These are phyloP conservation scores for Porites lobata DNA, from an alignment of 92 coral and sea anemone species.

Conservation along the genomic window DNA sequence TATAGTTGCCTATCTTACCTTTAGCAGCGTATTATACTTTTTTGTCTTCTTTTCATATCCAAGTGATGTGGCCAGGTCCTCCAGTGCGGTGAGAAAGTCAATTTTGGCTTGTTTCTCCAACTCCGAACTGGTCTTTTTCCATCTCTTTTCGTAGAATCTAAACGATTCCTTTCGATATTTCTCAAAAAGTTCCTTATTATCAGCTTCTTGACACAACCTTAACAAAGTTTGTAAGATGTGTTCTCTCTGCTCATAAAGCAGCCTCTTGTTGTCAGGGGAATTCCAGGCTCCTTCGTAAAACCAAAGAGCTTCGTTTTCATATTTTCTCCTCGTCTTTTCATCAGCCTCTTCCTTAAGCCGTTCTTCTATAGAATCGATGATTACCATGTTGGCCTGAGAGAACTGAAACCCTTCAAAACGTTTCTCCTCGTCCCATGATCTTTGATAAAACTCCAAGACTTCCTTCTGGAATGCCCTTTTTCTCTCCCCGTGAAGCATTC, in stretches of 20 bases:
- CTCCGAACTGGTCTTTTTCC: background rate
- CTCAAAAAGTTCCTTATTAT: background rate
- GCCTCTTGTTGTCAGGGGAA: constrained; percentile 25
- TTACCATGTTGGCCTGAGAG: background rate
- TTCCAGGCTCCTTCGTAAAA: constrained; percentile 47
- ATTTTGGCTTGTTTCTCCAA: background rate
- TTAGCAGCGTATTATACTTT: constrained; percentile 13
- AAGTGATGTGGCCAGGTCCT: background rate
- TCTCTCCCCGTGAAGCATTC: background rate
- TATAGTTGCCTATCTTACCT: background rate
- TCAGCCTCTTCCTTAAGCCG: background rate
- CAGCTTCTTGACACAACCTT: background rate
- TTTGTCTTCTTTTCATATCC: background rate
- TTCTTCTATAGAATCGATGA: constrained; percentile 25
- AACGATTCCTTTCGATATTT: background rate
- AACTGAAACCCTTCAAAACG: constrained; percentile 19
- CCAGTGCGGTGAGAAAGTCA: background rate
- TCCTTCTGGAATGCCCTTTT: constrained; percentile 22
- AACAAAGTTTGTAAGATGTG: background rate
- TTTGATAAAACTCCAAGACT: constrained; percentile 28
- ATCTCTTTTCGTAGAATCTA: constrained; percentile 1
- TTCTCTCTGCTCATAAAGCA: background rate
- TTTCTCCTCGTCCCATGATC: constrained; percentile 50
- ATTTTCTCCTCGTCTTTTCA: constrained; percentile 4
- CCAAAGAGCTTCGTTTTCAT: constrained; percentile 34